A percentile compares a stretch with the other conserved stretches of the same genome.
Evolutionary conservation across 2,888 invertebrate genomes (phyloP).

Genomic region (Agrenia bidenticulata): DNA sequence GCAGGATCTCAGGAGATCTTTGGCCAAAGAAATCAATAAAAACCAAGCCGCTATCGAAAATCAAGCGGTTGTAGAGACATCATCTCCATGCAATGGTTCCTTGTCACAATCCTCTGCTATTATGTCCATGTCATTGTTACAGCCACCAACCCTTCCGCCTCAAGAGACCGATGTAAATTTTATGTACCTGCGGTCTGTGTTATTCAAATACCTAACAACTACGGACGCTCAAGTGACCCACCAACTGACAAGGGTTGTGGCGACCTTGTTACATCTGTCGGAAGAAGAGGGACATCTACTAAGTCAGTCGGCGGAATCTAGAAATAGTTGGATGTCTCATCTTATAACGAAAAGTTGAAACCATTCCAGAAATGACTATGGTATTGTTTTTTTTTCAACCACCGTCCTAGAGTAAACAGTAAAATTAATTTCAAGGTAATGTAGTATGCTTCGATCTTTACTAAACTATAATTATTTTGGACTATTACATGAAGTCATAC

Average conservation of each 20-base stretch:
- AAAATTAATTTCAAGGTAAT: too few species aligned
- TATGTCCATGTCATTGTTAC: constrained; percentile 7
- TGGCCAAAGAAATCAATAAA: constrained; percentile 38
- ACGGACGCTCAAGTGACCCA: constrained; percentile 50
- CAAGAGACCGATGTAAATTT: constrained; percentile 40
- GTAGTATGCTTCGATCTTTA: too few species aligned
- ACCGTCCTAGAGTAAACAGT: too few species aligned
- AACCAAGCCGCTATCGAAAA: constrained; percentile 11
- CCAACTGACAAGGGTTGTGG: constrained; percentile 49
- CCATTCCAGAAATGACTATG: constrained; percentile 9
- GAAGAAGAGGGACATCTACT: constrained; percentile 46
- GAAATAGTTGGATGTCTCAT: constrained; percentile 17
- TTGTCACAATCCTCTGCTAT: neutral
- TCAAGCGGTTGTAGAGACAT: neutral
- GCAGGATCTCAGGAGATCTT: constrained; percentile 31
- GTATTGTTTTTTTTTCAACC: too few species aligned
- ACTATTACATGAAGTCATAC: too few species aligned
- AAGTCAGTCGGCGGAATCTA: constrained; percentile 33
- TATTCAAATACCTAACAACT: constrained; percentile 51
- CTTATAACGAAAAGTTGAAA: constrained; percentile 10
- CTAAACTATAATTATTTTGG: too few species aligned
- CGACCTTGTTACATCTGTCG: constrained; percentile 45
- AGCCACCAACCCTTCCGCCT: constrained; percentile 35
- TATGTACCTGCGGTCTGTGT: constrained; percentile 41
- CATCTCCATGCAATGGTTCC: constrained; percentile 11